Conservation (phyloP, 2,888 invertebrate species). For the Pollenia angustigena region DNA sequence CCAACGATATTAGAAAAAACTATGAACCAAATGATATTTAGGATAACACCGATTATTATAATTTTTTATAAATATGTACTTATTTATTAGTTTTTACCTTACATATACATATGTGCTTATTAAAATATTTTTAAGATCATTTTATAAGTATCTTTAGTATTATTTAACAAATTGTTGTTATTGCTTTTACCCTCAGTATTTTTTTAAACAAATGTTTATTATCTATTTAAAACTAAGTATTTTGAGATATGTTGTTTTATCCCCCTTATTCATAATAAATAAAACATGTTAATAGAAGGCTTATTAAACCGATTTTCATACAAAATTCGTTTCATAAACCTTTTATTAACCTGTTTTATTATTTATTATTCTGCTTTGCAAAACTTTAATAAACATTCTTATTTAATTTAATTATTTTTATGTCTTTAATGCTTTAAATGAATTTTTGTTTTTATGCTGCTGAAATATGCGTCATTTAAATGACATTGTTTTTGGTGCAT, state of each 20-base stretch:
- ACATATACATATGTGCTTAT: constrained; percentile 16
- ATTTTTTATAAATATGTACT: constrained; percentile 13
- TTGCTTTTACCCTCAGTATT: constrained; percentile 35
- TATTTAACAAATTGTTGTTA: constrained; percentile 13
- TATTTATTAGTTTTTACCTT: background rate
- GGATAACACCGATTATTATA: constrained; percentile 14
- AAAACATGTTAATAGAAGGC: too few species aligned
- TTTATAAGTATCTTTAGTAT: constrained; percentile 29
- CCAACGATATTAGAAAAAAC: constrained; percentile 14
- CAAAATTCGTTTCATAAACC: too few species aligned
- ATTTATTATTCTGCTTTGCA: constrained; percentile 15
- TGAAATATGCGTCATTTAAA: background rate
- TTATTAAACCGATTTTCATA: too few species aligned
- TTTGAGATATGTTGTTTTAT: background rate
- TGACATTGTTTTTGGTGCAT: background rate
- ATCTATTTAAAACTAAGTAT: background rate
- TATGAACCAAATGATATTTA: background rate
- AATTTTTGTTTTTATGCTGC: too few species aligned
- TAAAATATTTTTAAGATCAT: constrained; percentile 22
- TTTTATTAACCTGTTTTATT: too few species aligned
- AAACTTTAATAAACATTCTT: background rate
- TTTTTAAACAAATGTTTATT: background rate
- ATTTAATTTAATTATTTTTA: background rate
- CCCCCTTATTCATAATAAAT: too few species aligned
- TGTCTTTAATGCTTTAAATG: too few species aligned